Conservation (phyloP, 2,888 invertebrate species). For the Sinodicranocentrus sp. region DNA sequence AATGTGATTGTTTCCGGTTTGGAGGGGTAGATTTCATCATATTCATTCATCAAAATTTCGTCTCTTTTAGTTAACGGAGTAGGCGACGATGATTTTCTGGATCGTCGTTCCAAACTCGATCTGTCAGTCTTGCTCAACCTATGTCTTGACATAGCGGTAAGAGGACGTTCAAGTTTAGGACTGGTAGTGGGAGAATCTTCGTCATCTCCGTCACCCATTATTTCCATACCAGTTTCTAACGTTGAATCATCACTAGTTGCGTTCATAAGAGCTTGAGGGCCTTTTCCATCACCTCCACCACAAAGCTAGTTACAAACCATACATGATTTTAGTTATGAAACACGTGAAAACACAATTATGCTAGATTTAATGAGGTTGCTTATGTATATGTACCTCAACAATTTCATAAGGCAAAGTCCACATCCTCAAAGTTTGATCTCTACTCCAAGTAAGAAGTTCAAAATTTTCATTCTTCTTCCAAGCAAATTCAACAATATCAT, state of each 20-base stretch:
- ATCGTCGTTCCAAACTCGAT: conserved; percentile 57
- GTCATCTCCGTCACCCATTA: conserved; percentile 51
- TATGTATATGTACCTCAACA: conserved; percentile 63
- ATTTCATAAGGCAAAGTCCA: conserved; percentile 81
- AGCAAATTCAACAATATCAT: conserved; percentile 96
- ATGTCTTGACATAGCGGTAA: conserved; percentile 41
- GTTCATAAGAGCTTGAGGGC: conserved; percentile 40
- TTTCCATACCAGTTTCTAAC: conserved; percentile 60
- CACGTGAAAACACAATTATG: too few species aligned
- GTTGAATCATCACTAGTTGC: conserved; percentile 52
- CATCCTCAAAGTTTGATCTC: conserved; percentile 93
- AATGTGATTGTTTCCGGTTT: conserved; percentile 74
- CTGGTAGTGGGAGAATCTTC: conserved; percentile 60
- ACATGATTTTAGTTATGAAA: too few species aligned
- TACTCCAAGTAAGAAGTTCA: conserved; percentile 96
- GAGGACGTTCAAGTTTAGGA: conserved; percentile 51
- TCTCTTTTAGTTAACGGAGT: conserved; percentile 66
- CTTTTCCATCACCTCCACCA: conserved; percentile 64
- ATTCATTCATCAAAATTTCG: conserved; percentile 73
- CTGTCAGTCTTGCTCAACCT: conserved; percentile 21
- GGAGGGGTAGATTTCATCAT: conserved; percentile 63
- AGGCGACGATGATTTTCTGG: conserved; percentile 63
- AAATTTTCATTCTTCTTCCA: conserved; percentile 88
- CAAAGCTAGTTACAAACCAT: conserved; percentile 33
- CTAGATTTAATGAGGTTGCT: background rate